A percentile compares a stretch with the other conserved stretches of the same genome.
Conservation (phyloP, 2,888 invertebrate species). For the Heliconius aoede region DNA sequence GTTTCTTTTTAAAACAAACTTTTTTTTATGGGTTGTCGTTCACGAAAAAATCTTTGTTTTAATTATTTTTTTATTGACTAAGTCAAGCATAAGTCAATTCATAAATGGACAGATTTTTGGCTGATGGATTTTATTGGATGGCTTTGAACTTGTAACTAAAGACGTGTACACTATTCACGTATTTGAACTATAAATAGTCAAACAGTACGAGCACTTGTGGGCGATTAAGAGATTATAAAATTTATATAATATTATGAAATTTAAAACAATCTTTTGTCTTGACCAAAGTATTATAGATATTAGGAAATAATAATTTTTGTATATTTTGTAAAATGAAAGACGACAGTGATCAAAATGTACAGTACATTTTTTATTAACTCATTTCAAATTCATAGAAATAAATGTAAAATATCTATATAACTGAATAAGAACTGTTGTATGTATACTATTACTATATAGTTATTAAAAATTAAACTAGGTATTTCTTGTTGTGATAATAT, state of each 20-base stretch:
- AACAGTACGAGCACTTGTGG: neutral
- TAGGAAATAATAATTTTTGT: slow-evolving; percentile 58
- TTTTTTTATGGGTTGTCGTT: no score
- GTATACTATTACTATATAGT: slow-evolving; percentile 1
- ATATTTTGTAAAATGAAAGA: slow-evolving; percentile 76
- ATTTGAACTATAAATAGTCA: neutral
- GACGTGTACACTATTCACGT: no score
- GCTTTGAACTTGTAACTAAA: no score
- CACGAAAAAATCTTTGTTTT: no score
- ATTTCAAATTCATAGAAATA: slow-evolving; percentile 23
- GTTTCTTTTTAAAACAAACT: no score
- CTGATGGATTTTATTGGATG: no score
- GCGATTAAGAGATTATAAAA: slow-evolving; percentile 1
- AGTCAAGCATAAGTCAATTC: no score
- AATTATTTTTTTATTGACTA: no score
- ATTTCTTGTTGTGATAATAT: neutral
- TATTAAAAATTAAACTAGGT: neutral
- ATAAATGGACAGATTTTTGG: no score
- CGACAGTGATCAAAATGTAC: slow-evolving; percentile 65
- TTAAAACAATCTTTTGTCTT: slow-evolving; percentile 39
- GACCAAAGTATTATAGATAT: slow-evolving; percentile 53
- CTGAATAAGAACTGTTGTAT: slow-evolving; percentile 10
- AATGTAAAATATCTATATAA: slow-evolving; percentile 6
- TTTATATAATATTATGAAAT: slow-evolving; percentile 27
- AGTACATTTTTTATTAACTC: slow-evolving; percentile 19